These are phyloP conservation scores for Drosophila percnosoma DNA, from an alignment of 2,888 invertebrate species.

Conservation along the genomic window DNA sequence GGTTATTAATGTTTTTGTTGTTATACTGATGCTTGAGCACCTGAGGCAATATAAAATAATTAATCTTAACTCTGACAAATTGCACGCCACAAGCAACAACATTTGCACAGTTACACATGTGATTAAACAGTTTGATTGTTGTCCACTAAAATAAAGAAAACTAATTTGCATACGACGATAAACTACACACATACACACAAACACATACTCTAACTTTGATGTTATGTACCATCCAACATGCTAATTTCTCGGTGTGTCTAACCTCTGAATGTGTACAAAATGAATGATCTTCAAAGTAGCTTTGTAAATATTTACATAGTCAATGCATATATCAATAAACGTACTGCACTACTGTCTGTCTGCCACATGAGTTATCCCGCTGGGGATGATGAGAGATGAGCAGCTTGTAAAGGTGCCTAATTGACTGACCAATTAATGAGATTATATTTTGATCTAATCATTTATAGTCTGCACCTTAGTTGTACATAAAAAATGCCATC, in stretches of 20 bases:
- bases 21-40: conserved; percentile 11
- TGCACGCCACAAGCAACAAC: conserved; percentile 43
- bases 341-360: conserved; percentile 44
- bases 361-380: conserved; percentile 4
- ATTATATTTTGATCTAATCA: conserved; percentile 53
- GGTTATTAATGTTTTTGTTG: conserved; percentile 22
- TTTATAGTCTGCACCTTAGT: conserved; percentile 98
- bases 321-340: conserved; percentile 18
- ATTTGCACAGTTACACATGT: conserved; percentile 38
- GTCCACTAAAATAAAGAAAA: conserved; percentile 18
- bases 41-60: conserved; percentile 8
- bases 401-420: conserved; percentile 15
- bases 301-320: conserved; percentile 46
- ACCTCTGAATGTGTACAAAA: conserved; percentile 51
- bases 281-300: conserved; percentile 36
- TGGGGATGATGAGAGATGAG: conserved; percentile 15
- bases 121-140: conserved; percentile 32
- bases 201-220: conserved; percentile 19
- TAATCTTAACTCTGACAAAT: conserved; percentile 23
- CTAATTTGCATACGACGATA: conserved; percentile 39
- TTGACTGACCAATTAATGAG: conserved; percentile 38
- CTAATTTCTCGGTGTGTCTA: conserved; percentile 52
- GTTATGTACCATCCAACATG: conserved; percentile 31
- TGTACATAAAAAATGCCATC: conserved; percentile 99
- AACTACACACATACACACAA: conserved; percentile 16